These are phyloP conservation scores for Prionailurus bengalensis DNA, from an alignment of 2,113 vertebrate species.

Conservation along the genomic window DNA sequence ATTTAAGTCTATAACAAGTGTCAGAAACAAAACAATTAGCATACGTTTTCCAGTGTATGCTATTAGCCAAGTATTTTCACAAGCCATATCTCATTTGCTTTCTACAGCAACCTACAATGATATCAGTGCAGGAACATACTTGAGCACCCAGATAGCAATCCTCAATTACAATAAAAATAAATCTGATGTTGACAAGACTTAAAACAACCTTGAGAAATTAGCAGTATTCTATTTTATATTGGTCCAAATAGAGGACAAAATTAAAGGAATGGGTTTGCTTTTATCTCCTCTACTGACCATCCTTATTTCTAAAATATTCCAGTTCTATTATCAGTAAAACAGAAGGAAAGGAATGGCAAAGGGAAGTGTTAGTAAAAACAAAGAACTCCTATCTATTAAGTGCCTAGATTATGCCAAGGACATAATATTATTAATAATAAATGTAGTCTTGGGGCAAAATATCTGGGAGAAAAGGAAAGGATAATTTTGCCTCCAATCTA, in stretches of 20 bases:
- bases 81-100: neutral
- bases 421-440: neutral
- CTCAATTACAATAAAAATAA: conserved; percentile 37
- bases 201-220: neutral
- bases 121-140: neutral
- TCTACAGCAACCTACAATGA: neutral
- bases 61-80: conserved; percentile 16
- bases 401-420: neutral
- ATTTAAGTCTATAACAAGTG: neutral
- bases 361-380: neutral
- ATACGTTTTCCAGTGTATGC: neutral
- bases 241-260: neutral
- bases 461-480: neutral
- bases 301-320: neutral
- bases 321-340: neutral
- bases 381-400: neutral
- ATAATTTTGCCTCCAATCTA: neutral
- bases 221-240: neutral
- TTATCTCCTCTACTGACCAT: neutral
- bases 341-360: neutral
- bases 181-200: neutral
- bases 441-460: neutral
- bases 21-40: neutral
- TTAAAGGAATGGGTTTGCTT: neutral
- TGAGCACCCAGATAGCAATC: neutral